These are phyloP conservation scores for Pterocles burchelli DNA, from an alignment of 2,113 vertebrate genomes.

Conservation along the genomic window DNA sequence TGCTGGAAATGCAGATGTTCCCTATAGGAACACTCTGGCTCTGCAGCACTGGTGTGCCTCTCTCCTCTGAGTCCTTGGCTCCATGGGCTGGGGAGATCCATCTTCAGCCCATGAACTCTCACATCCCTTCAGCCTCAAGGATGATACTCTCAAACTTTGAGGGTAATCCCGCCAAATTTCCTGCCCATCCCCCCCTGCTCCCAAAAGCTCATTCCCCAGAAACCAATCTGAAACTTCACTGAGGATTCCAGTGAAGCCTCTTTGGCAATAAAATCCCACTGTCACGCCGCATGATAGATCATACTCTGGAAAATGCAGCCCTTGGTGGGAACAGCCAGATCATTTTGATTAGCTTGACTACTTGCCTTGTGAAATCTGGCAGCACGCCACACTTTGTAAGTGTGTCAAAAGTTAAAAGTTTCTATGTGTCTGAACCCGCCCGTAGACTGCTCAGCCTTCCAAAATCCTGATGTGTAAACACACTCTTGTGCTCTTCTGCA, in stretches of 20 bases:
- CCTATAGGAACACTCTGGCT: not conserved
- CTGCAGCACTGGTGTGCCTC: not conserved
- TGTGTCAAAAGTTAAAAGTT: not conserved
- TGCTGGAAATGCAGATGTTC: not conserved
- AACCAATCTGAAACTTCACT: not conserved
- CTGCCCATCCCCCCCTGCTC: not conserved
- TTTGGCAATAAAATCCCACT: not conserved
- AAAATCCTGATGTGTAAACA: not conserved
- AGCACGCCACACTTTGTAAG: not conserved
- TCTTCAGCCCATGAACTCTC: not conserved
- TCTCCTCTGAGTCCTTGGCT: not conserved
- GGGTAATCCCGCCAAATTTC: not conserved
- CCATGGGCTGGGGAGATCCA: not conserved
- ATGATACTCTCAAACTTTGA: not conserved
- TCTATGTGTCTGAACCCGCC: not conserved
- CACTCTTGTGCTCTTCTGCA: not conserved
- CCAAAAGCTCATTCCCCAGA: not conserved
- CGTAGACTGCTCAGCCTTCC: not conserved
- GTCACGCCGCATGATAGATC: not conserved
- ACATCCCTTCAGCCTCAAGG: not conserved
- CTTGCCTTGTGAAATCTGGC: not conserved
- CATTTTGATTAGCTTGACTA: not conserved
- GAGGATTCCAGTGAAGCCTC: not conserved
- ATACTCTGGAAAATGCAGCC: not conserved
- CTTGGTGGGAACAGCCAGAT: constrained; percentile 1